Evolutionary conservation across 2,888 invertebrate genomes (phyloP), one percentile per base, ranked within the genome.

Genomic region (Metopia argyrocephala): DNA sequence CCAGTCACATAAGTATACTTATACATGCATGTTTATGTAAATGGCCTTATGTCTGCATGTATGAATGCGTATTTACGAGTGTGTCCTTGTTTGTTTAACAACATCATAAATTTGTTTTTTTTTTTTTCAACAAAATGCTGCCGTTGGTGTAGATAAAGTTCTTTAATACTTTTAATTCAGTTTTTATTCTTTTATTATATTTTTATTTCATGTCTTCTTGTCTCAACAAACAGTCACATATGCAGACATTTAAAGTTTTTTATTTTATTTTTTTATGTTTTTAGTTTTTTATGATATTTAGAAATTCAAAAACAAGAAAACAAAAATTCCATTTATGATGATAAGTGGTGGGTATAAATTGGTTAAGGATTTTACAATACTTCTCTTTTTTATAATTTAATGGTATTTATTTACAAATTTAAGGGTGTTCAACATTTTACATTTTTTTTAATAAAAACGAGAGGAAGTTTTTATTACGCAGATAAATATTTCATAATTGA

Each of bases 1-100:
- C 7, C 31, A 31, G 0, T 5, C 2, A 31, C 27, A n/a, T 48
- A 21, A 20, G 5, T 64, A 31, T 0, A 0, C 28, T 15, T 50
- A 25, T 18, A 3, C 28, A 21, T 5, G 46, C n/a, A 21, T 27
- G 25, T 64, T 21, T 52, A 31, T 18, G 20, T 28, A 23, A 18
- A 31, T 31, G 9, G 48, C 6, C 48, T 48, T 12, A 15, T 5
- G 18, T 28, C 15, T 38, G 12, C 20, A 5, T n/a, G 56, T 25
- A 21, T 28, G 18, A 15, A 23, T 64, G 54, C 20, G 48, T 48
- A 48, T n/a, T n/a, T n/a, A n/a, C n/a, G n/a, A n/a, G n/a, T n/a
- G n/a, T 64, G 38, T 74, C 38, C 59, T 76, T 65, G 59, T 73
- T 68, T 80, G 59, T 76, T 69, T 59, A 65, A 81, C 65, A 74